Base-by-base conservation (phyloP, 2,888 invertebrate species). In the Lepeophtheirus nordmannii region DNA sequence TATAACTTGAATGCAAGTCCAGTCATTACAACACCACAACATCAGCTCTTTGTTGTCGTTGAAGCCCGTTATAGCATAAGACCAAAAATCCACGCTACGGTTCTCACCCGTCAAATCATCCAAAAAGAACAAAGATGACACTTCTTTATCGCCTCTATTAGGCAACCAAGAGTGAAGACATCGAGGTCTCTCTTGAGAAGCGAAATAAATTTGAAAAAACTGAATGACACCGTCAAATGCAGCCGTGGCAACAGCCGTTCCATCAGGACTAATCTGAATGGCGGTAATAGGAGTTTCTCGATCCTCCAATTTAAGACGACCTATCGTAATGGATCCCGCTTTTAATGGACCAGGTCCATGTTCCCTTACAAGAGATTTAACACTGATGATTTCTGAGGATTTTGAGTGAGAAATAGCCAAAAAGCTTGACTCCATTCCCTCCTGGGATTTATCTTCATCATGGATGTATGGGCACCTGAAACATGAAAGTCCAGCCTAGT, bases 131-230 rank as follows among this genome's bases (percentile, higher is more conserved):
- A 96, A 80, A 30, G 85, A 87, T 41, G 87, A 87, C 67, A 96
- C 82, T 0, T 91, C 85, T 72, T 85, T 83, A 8, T 91, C 91
- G 58, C 82, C 85, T 30, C 30, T 30, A 74, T 96, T 94, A 1
- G 96, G 94, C 73, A 84, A 83, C 94, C 96, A 93, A 73, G 89
- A 83, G 78, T 94, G 91, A 69, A 94, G 79, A 76, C 90, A 91
- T 70, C 88, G 82, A 7, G 86, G 87, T 70, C 83, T 82, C 22
- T 73, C 73, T 64, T 69, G 70, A 80, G 81, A 71, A 70, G 83
- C 81, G 77, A 85, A 82, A 75, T 85, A 86, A 57, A 87, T 82
- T 80, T 93, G 90, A 76, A 89, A 93, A 79, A 96, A 96, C 76
- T 89, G 87, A 62, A 94, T 89, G 72, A 83, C 82, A 63, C 94